Conservation (phyloP, 2,797 vertebrate genomes). For the Mionectes olivaceus region DNA sequence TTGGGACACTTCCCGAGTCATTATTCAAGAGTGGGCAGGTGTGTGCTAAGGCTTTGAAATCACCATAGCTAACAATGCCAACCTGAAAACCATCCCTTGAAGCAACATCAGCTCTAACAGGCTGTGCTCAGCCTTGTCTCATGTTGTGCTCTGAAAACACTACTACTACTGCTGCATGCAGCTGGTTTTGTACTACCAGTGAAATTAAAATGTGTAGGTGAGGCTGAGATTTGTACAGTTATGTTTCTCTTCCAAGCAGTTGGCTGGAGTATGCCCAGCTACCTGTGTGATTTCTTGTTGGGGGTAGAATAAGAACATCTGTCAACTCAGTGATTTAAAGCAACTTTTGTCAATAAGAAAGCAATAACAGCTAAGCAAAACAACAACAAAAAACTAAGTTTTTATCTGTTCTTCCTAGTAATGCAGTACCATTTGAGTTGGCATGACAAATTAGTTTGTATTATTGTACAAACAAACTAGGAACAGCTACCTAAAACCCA, state of each 20-base stretch:
- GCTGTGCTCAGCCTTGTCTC: background rate
- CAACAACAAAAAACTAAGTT: background rate
- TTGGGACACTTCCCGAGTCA: background rate
- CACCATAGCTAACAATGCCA: background rate
- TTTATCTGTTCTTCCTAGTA: background rate
- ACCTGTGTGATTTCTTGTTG: background rate
- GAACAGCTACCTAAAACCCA: background rate
- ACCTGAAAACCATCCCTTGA: background rate
- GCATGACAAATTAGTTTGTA: background rate
- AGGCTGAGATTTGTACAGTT: background rate
- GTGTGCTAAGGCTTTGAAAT: background rate
- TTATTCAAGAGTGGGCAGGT: background rate
- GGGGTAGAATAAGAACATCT: background rate
- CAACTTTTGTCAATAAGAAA: background rate
- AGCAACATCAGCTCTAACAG: background rate
- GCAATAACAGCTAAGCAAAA: background rate
- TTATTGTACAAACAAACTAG: background rate
- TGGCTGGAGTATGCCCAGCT: background rate
- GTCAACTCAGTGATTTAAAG: background rate
- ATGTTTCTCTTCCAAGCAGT: background rate
- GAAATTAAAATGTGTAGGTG: background rate
- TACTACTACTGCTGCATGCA: background rate
- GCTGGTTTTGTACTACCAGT: background rate
- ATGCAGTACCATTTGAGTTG: background rate
- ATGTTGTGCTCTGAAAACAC: background rate